Base-by-base conservation (phyloP, 1,140 invertebrate genomes). In the Eumeta japonica region DNA sequence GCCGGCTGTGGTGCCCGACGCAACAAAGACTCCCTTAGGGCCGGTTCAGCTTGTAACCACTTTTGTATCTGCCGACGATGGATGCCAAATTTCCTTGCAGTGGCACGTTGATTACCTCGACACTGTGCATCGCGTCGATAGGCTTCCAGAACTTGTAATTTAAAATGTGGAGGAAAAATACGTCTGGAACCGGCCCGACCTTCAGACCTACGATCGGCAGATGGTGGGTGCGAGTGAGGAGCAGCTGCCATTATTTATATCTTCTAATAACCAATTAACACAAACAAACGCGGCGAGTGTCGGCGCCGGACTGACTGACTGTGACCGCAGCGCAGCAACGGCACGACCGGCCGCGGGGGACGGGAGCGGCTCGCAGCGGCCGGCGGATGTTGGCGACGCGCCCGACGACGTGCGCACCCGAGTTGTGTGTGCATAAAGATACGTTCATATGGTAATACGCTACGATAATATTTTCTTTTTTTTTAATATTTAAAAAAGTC, bases 1-100 rank as follows among this genome's bases (percentile, higher is more conserved):
- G 63, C 58, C 39, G 68, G 63, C 36, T 66, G 62, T 7, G 65
- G 63, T 19, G 63, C 58, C 45, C 74, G 52, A 43, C 73, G 72
- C 31, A 79, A 67, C 33, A 86, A 81, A 35, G 81, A 83, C 32
- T 81, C 86, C 48, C 87, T 77, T 20, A 91, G 65, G 52, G 83
- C 83, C 18, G 81, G 81, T 62, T 91, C 88, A 48, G 85, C 87
- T 65, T 90, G 89, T 37, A 92, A 62, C 89, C 89, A 92, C 76
- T 92, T 91, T 63, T 92, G 89, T 36, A 92, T 90, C 62, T 92
- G 89, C 16, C 89, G 77, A 10, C 89, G 78, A 58, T 92, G 89
- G 34, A 92, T 91, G 11, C 87, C 86, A 58, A 90, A 92, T 63
- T 92, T 92, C 41, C 89, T 80, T 3, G 89, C 90, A 1, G 89